phyloP scores from a whole-genome alignment of 2,888 invertebrate species.

The Plebejus anna region DNA sequence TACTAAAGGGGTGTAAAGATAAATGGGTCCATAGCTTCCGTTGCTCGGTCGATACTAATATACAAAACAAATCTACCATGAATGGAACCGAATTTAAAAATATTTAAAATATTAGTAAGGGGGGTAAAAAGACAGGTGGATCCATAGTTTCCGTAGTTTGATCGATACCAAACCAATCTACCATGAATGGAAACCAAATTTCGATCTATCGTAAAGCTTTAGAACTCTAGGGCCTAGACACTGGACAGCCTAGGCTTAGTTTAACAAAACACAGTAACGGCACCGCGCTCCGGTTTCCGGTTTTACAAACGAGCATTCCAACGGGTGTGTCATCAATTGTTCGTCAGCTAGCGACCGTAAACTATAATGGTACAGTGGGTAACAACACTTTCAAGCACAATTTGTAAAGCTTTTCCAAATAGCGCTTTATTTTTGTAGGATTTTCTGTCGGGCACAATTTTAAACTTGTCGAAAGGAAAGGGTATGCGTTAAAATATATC shows the following conservation, averaged over 20 bases:
- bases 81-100: too few relatives aligned
- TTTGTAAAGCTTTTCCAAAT: not conserved
- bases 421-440: not conserved
- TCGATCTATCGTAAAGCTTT: not conserved
- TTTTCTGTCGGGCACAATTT: too few relatives aligned
- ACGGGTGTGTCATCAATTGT: slow-evolving; percentile 65
- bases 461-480: too few relatives aligned
- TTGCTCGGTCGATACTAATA: too few relatives aligned
- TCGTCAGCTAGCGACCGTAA: slow-evolving; percentile 52
- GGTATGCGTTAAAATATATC: too few relatives aligned
- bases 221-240: not conserved
- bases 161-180: not conserved
- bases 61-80: too few relatives aligned
- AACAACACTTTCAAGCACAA: slow-evolving; percentile 6
- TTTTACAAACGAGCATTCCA: slow-evolving; percentile 60
- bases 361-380: not conserved
- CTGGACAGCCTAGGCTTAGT: not conserved
- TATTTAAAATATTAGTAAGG: too few relatives aligned
- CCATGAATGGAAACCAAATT: not conserved
- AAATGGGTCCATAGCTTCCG: too few relatives aligned
- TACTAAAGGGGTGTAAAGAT: too few relatives aligned
- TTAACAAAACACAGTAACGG: slow-evolving; percentile 54
- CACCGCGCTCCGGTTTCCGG: slow-evolving; percentile 68
- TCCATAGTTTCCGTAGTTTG: too few relatives aligned
- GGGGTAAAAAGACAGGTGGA: too few relatives aligned